These are phyloP conservation scores for Luffia ferchaultella DNA, from an alignment of 2,888 invertebrate species.

Conservation along the genomic window DNA sequence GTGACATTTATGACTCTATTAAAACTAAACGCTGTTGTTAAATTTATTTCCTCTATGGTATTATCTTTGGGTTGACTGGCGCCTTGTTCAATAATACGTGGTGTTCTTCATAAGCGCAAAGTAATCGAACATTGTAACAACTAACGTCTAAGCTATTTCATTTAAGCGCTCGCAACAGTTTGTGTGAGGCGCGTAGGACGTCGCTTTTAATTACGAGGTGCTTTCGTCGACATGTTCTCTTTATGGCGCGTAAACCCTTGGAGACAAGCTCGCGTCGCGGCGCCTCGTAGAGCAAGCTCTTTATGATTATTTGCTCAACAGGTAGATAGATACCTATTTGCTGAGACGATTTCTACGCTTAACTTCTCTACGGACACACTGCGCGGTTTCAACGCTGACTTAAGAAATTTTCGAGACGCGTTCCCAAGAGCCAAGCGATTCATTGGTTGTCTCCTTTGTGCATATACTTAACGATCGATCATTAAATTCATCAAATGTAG, in stretches of 20 bases:
- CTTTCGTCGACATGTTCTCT: constrained; percentile 10
- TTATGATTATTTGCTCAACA: constrained; percentile 50
- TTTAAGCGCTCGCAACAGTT: constrained; percentile 27
- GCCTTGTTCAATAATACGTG: too few species aligned
- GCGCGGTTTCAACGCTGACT: background rate
- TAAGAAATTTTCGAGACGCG: background rate
- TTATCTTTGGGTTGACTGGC: too few species aligned
- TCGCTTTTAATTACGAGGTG: constrained; percentile 30
- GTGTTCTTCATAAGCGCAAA: too few species aligned
- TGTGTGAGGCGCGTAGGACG: constrained; percentile 22
- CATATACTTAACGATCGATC: too few species aligned
- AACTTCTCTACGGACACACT: background rate
- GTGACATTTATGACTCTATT: too few species aligned
- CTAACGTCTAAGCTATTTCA: background rate
- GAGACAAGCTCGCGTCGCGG: constrained; percentile 20
- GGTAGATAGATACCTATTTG: constrained; percentile 21
- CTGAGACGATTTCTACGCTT: background rate
- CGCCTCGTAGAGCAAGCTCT: constrained; percentile 20
- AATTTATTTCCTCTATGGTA: too few species aligned
- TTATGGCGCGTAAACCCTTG: constrained; percentile 22
- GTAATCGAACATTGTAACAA: too few species aligned
- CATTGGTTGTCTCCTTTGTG: too few species aligned
- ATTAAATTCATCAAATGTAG: too few species aligned
- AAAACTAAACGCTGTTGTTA: too few species aligned
- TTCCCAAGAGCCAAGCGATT: background rate